Evolutionary conservation across 2,797 vertebrate genomes (phyloP).

Genomic region (Enteromius mattozi): DNA sequence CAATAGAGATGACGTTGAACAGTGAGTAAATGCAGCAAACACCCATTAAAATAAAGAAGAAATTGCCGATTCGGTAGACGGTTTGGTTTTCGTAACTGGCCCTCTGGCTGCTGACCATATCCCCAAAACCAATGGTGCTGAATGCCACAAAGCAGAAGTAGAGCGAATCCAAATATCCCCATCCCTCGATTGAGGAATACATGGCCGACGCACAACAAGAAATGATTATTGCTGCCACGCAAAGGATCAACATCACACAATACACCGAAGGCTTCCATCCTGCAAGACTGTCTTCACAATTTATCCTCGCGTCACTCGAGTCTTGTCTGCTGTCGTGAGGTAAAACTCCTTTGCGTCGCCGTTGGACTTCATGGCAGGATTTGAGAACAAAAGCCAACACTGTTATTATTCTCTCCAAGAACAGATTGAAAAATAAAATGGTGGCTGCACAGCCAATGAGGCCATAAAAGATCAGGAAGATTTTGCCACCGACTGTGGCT

Average conservation of each 20-base stretch:
- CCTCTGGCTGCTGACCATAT: constrained; percentile 88
- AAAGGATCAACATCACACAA: constrained; percentile 86
- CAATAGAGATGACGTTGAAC: constrained; percentile 87
- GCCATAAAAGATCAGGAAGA: constrained; percentile 87
- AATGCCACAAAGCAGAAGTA: constrained; percentile 91
- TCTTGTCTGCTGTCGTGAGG: constrained; percentile 65
- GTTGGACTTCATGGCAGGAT: constrained; percentile 79
- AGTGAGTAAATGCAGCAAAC: constrained; percentile 90
- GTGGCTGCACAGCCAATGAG: constrained; percentile 87
- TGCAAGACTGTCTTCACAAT: constrained; percentile 61
- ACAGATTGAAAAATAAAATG: constrained; percentile 89
- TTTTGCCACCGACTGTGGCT: constrained; percentile 81
- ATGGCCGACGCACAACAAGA: constrained; percentile 88
- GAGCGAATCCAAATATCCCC: constrained; percentile 87
- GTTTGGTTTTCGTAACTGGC: constrained; percentile 73
- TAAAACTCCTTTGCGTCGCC: constrained; percentile 73
- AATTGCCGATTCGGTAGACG: constrained; percentile 84
- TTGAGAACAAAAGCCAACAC: constrained; percentile 83
- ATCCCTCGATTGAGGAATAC: constrained; percentile 84
- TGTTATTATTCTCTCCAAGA: constrained; percentile 86
- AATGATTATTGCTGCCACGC: constrained; percentile 80
- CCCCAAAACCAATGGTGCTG: constrained; percentile 89
- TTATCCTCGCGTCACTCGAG: constrained; percentile 48
- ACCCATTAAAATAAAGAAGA: constrained; percentile 85
- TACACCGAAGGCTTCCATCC: constrained; percentile 89